Evolutionary conservation across 2,113 vertebrate species (phyloP).

Genomic region (Talpa occidentalis): DNA sequence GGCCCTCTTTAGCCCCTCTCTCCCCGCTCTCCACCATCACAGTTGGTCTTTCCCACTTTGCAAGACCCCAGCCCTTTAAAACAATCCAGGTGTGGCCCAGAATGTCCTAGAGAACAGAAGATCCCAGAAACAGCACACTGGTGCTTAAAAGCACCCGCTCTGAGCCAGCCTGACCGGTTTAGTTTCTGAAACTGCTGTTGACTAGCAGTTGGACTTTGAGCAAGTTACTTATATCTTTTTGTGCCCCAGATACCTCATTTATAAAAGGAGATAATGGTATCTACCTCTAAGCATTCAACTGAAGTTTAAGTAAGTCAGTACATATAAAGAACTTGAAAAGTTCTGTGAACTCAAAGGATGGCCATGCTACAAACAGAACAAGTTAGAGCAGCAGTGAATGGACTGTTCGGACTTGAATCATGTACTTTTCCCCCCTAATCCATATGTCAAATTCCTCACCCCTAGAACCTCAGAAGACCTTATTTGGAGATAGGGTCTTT

Average conservation of each 20-base stretch:
- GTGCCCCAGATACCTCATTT: not conserved
- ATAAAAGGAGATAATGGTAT: not conserved
- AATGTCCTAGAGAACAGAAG: not conserved
- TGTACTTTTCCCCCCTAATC: not conserved
- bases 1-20: not conserved
- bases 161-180: not conserved
- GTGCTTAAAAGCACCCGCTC: not conserved
- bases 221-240: not conserved
- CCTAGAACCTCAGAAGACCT: too few species aligned
- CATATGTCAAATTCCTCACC: not conserved
- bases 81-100: not conserved
- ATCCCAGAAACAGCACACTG: not conserved
- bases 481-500: not conserved
- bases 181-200: not conserved
- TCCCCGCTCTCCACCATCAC: too few species aligned
- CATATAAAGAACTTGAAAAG: not conserved
- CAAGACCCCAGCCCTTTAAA: not conserved
- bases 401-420: not conserved
- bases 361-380: not conserved
- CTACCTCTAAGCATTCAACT: not conserved
- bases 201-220: not conserved
- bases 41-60: not conserved
- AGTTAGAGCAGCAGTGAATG: not conserved
- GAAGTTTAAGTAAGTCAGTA: slow-evolving; percentile 13
- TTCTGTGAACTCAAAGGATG: not conserved